Evolutionary conservation across 2,888 invertebrate genomes (phyloP).

Genomic region (Heliconius charithonia): DNA sequence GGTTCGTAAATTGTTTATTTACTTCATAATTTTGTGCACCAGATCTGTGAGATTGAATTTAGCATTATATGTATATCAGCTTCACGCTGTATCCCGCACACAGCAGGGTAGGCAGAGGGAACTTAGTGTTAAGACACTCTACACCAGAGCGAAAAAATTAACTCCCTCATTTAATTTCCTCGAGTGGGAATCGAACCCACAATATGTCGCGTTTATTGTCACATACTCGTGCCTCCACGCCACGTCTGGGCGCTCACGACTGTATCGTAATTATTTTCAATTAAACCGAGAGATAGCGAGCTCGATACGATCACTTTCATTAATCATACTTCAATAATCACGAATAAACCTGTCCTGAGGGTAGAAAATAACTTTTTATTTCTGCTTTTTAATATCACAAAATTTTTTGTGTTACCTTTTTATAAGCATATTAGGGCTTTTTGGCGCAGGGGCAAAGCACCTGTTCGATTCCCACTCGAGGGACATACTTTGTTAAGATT

Average conservation of each 20-base stretch:
- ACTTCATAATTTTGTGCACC: background rate
- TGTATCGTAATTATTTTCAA: slow-evolving; percentile 57
- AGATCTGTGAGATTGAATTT: background rate
- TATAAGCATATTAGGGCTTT: background rate
- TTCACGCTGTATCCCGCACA: no score
- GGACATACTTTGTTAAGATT: no score
- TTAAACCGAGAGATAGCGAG: slow-evolving; percentile 56
- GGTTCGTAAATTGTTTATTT: background rate
- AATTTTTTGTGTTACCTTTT: background rate
- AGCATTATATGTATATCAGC: no score
- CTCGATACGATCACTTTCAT: slow-evolving; percentile 60
- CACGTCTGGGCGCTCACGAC: background rate
- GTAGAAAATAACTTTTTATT: slow-evolving; percentile 33
- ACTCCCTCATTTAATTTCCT: no score
- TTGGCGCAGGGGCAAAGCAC: background rate
- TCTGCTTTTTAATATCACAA: slow-evolving; percentile 27
- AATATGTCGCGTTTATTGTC: no score
- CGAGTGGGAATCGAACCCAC: no score
- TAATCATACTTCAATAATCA: slow-evolving; percentile 65
- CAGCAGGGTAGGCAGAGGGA: no score
- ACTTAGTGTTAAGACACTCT: no score
- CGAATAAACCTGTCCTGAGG: slow-evolving; percentile 60
- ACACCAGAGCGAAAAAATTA: no score
- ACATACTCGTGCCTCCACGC: background rate
- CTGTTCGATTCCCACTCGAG: no score